Percentiles rank a stretch among this genome's conserved stretches.
phyloP scores from a whole-genome alignment of 2,888 invertebrate species.

The Metallyticus violacea region DNA sequence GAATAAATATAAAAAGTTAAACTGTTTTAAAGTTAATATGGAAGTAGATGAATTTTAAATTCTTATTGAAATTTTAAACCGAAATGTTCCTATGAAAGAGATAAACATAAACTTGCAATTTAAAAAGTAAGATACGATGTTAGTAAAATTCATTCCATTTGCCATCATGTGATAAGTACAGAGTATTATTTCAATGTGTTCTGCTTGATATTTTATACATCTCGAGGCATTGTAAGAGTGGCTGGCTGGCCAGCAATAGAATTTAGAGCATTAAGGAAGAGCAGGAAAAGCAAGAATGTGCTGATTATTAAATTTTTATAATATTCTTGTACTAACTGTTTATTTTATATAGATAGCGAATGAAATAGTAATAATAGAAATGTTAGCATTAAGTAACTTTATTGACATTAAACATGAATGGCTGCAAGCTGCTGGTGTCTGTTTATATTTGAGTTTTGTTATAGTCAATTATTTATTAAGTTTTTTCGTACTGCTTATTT shows the following conservation, averaged over 20 bases:
- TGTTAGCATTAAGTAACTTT: too few species aligned
- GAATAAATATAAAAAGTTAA: too few species aligned
- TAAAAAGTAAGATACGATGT: too few species aligned
- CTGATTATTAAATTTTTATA: background rate
- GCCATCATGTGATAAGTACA: too few species aligned
- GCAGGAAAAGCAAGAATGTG: background rate
- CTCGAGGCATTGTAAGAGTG: background rate
- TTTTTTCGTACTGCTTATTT: background rate
- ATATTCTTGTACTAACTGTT: background rate
- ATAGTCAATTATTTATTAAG: background rate
- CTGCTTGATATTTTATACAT: background rate
- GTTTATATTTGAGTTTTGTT: background rate
- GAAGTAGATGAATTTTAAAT: too few species aligned
- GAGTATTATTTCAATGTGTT: background rate
- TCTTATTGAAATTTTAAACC: too few species aligned
- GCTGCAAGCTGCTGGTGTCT: background rate
- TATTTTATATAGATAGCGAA: background rate
- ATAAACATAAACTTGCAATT: too few species aligned
- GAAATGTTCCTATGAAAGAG: too few species aligned
- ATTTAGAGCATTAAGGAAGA: background rate
- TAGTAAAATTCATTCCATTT: too few species aligned
- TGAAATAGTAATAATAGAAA: background rate
- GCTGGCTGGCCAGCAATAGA: background rate
- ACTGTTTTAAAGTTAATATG: too few species aligned
- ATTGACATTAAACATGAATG: background rate